Conservation (phyloP, 2,888 invertebrate species). For the Hypomecis punctinalis region DNA sequence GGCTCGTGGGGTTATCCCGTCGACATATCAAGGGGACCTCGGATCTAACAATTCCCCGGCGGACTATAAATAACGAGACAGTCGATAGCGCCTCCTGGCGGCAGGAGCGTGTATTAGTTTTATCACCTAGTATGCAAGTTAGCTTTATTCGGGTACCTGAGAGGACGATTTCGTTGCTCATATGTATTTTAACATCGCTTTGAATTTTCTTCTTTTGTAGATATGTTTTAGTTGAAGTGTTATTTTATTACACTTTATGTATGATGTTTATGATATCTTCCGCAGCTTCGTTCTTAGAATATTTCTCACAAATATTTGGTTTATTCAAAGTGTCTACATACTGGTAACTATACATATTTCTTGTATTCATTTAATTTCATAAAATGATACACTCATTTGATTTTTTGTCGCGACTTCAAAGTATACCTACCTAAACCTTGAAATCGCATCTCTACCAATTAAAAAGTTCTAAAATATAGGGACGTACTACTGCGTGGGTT, state of each 20-base stretch:
- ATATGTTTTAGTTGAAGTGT: neutral
- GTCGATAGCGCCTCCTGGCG: conserved; percentile 67
- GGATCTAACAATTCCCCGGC: conserved; percentile 65
- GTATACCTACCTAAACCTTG: too few species aligned
- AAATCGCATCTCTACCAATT: too few species aligned
- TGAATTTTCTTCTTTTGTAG: neutral
- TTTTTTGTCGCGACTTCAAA: too few species aligned
- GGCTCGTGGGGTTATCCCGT: conserved; percentile 69
- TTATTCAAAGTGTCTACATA: too few species aligned
- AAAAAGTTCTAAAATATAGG: too few species aligned
- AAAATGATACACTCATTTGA: too few species aligned
- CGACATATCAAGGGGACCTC: conserved; percentile 73
- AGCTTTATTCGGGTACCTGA: conserved; percentile 19
- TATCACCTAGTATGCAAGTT: conserved; percentile 53
- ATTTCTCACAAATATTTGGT: too few species aligned
- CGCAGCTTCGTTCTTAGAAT: neutral
- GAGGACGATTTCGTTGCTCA: neutral
- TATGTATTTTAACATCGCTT: conserved; percentile 15
- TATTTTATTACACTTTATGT: neutral
- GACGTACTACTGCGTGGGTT: too few species aligned
- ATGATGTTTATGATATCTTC: neutral
- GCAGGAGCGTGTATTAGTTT: conserved; percentile 58
- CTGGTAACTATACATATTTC: too few species aligned
- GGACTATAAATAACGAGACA: conserved; percentile 70
- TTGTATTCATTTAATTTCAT: neutral